Evolutionary conservation across 2,888 invertebrate species (phyloP).

Genomic region (Kryphioiulus occultus): DNA sequence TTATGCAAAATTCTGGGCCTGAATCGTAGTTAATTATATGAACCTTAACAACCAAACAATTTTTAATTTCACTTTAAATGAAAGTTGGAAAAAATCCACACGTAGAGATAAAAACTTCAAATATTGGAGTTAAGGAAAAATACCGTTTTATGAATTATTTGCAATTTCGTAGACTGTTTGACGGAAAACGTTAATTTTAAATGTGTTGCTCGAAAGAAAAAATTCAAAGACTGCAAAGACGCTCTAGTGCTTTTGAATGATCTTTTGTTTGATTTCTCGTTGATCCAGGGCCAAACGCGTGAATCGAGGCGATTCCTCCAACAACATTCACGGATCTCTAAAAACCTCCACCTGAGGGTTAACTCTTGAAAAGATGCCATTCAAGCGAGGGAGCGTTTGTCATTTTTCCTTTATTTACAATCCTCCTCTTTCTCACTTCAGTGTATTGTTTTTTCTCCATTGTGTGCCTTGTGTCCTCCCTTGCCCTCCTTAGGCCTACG

Average conservation of each 20-base stretch:
- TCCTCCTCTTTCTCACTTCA: background rate
- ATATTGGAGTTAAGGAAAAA: too few relatives aligned
- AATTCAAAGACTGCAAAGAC: background rate
- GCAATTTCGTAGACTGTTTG: too few relatives aligned
- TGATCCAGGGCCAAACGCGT: constrained; percentile 50
- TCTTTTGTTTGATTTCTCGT: background rate
- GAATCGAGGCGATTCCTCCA: constrained; percentile 50
- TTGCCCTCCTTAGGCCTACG: background rate
- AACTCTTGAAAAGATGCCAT: background rate
- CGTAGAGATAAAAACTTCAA: too few relatives aligned
- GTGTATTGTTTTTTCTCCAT: background rate
- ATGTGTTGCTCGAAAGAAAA: background rate
- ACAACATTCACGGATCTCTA: constrained; percentile 47
- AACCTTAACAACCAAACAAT: too few relatives aligned
- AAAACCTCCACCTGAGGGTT: constrained; percentile 37
- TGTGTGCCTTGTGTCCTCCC: background rate
- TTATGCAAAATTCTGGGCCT: too few relatives aligned
- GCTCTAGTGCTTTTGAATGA: background rate
- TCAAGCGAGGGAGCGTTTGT: background rate
- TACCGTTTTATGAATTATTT: too few relatives aligned
- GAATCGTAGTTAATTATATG: too few relatives aligned
- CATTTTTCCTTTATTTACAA: background rate
- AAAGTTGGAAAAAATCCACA: too few relatives aligned
- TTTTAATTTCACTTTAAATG: too few relatives aligned
- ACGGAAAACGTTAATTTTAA: background rate